phyloP scores from a whole-genome alignment of 30 jellyfish, hydroid and myxozoan genomes.

The Aurelia sp. region DNA sequence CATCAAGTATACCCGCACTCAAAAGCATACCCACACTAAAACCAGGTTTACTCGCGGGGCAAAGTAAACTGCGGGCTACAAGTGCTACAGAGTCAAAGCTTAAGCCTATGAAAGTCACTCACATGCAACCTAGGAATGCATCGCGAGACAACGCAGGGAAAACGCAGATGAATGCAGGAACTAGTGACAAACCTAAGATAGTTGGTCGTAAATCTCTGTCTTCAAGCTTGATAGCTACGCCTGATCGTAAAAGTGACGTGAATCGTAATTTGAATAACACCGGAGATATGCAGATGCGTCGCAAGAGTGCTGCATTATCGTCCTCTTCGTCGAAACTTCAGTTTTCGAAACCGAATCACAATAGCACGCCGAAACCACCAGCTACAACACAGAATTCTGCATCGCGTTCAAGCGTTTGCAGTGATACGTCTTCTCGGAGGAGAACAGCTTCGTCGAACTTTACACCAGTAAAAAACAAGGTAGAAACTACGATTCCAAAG shows the following conservation, averaged over 20 bases:
- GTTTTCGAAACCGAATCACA: slow-evolving; percentile 50
- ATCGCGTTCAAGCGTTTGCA: slow-evolving; percentile 29
- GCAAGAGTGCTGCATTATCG: slow-evolving; percentile 24
- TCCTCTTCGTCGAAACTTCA: slow-evolving; percentile 42
- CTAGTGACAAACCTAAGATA: background rate
- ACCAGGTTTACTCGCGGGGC: slow-evolving; percentile 52
- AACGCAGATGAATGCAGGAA: background rate
- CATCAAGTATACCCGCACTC: slow-evolving; percentile 46
- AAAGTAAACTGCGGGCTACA: slow-evolving; percentile 31
- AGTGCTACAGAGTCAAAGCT: slow-evolving; percentile 47
- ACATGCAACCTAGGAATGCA: slow-evolving; percentile 9
- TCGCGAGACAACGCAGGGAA: slow-evolving; percentile 5
- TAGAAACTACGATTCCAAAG: background rate
- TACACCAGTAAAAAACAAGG: slow-evolving; percentile 10
- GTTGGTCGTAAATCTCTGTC: background rate
- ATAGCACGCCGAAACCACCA: slow-evolving; percentile 61
- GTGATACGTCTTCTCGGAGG: background rate
- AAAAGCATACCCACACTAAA: slow-evolving; percentile 49
- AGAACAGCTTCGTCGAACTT: background rate
- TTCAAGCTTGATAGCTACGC: slow-evolving; percentile 20
- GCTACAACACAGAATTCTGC: slow-evolving; percentile 6
- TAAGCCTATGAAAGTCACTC: slow-evolving; percentile 60
- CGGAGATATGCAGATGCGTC: slow-evolving; percentile 16
- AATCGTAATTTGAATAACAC: slow-evolving; percentile 10
- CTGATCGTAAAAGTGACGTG: slow-evolving; percentile 13